A percentile compares a stretch with the other conserved stretches of the same genome.
Conservation (phyloP, 2,888 invertebrate genomes). For the Microplitis deprimator region DNA sequence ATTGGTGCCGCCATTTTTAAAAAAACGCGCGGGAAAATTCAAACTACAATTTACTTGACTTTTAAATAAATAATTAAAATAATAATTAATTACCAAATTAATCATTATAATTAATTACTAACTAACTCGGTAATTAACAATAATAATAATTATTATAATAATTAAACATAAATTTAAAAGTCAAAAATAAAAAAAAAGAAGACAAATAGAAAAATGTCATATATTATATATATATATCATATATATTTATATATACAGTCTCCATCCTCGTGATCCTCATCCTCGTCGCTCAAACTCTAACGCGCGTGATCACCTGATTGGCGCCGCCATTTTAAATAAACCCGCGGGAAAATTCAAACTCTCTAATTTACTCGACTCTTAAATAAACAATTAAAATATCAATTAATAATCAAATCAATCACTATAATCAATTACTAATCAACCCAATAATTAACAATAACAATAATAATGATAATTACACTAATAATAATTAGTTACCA, state of each 20-base stretch:
- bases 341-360: not conserved
- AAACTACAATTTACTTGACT: not conserved
- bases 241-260: too few relatives aligned
- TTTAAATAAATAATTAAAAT: not conserved
- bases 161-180: not conserved
- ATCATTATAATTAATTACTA: too few relatives aligned
- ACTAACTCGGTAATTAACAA: too few relatives aligned
- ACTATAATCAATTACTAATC: too few relatives aligned
- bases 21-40: not conserved
- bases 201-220: constrained; percentile 9
- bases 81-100: too few relatives aligned
- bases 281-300: not conserved
- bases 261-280: too few relatives aligned
- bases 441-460: too few relatives aligned
- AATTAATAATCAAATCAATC: too few relatives aligned
- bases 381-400: not conserved
- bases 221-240: too few relatives aligned
- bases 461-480: too few relatives aligned
- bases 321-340: not conserved
- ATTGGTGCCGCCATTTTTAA: not conserved
- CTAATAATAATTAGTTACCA: too few relatives aligned
- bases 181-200: not conserved
- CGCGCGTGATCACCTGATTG: not conserved
- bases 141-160: too few relatives aligned
- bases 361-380: not conserved